Evolutionary conservation across 2,888 invertebrate species (phyloP), one percentile per base, ranked within the genome.

Genomic region (Synergus japonicus): DNA sequence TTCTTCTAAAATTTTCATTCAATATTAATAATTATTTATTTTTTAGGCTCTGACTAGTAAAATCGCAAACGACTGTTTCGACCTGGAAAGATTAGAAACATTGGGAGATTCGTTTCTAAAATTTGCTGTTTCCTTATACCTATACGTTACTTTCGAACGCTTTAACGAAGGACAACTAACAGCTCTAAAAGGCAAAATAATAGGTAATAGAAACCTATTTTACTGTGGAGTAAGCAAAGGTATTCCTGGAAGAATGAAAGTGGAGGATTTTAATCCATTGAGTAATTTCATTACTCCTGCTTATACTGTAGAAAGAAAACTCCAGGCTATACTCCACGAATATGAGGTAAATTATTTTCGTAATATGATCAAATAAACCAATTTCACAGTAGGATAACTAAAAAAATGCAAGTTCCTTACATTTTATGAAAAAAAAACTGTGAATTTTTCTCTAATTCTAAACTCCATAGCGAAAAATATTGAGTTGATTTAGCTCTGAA

Each of bases 61-160:
- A 54, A 94, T 94, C 80, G 95, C 96, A 0, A 93, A 95, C 82
- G 98, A 98, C 88, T 94, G 94, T 7, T 95, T 97, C 83, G 94
- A 97, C 89, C 91, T 97, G 86, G 98, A 98, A 90, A 93, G 97
- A 1, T 93, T 96, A 15, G 98, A 98, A 92, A 97, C 97, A 0
- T 93, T 98, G 4, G 98, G 98, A 0, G 98, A 98, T 91, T 96
- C 97, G 0, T 97, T 96, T 91, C 93, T 98, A 9, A 98, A 98
- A 92, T 96, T 95, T 86, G 95, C 96, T 1, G 93, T 95, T 1
- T 96, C 96, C 0, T 91, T 97, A 4, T 97, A 95, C 90, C 93
- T 98, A 29, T 96, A 94, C 89, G 94, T 95, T 85, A 93, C 93
- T 79, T 97, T 95, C 90, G 94, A 95, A 0, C 91, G 92, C 0